Percentiles rank a stretch among this genome's conserved stretches.
These are phyloP conservation scores for Paragorgia papillata DNA, from an alignment of 92 coral and sea anemone genomes.

Conservation along the genomic window DNA sequence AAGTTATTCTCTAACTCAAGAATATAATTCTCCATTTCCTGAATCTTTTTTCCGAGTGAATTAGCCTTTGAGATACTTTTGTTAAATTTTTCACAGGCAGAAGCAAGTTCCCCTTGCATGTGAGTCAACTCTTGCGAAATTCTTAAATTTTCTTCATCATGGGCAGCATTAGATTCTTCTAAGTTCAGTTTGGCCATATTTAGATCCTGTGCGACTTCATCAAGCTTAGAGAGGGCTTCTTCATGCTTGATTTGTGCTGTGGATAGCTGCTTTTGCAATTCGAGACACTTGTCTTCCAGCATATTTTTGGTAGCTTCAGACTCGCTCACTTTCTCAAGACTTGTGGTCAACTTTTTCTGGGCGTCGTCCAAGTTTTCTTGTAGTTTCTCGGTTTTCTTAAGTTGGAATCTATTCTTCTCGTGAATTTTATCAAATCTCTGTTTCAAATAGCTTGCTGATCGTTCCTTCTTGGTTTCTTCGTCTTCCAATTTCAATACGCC, in stretches of 20 bases:
- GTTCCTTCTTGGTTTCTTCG: background rate
- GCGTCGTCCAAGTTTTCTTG: background rate
- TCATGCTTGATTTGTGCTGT: background rate
- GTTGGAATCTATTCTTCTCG: background rate
- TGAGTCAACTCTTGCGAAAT: slow-evolving; percentile 36
- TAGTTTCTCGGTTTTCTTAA: background rate
- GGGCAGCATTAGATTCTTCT: background rate
- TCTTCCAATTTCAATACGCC: background rate
- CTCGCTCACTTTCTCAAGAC: background rate
- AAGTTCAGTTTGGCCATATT: background rate
- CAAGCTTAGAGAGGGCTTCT: slow-evolving; percentile 12
- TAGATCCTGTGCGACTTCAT: slow-evolving; percentile 4
- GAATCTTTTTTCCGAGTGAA: slow-evolving; percentile 4
- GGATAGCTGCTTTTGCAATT: background rate
- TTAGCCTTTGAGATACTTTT: slow-evolving; percentile 4
- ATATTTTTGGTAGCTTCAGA: background rate
- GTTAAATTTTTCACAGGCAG: slow-evolving; percentile 31
- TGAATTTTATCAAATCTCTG: background rate
- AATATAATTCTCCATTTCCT: slow-evolving; percentile 10
- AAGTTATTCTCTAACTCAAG: background rate
- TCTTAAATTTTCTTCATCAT: slow-evolving; percentile 11
- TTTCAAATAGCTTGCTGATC: background rate
- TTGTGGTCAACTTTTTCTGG: background rate
- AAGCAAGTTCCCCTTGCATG: slow-evolving; percentile 27
- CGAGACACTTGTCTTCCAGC: background rate